Evolutionary conservation across 2,888 invertebrate species (phyloP).

Genomic region (Leucozona laternaria): DNA sequence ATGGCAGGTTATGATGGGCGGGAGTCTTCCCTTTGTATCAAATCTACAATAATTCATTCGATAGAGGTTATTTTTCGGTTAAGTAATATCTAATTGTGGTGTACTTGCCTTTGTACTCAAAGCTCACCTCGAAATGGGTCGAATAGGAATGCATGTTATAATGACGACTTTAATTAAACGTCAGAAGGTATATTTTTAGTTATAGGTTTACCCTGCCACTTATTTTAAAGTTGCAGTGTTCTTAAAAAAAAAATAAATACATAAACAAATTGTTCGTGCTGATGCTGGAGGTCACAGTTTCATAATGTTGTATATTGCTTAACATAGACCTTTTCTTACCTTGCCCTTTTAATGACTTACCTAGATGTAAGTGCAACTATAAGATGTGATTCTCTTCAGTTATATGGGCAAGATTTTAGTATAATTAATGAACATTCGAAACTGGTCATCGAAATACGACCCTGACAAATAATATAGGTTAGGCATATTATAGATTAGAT

Average conservation of each 20-base stretch:
- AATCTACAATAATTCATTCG: background rate
- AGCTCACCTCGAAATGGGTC: constrained; percentile 32
- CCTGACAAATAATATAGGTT: background rate
- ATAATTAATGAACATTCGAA: background rate
- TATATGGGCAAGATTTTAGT: background rate
- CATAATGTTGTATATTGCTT: background rate
- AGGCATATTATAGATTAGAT: background rate
- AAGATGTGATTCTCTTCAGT: background rate
- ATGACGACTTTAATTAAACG: constrained; percentile 24
- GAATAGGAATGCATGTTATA: constrained; percentile 31
- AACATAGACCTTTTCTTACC: background rate
- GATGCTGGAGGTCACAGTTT: constrained; percentile 14
- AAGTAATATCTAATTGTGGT: constrained; percentile 5
- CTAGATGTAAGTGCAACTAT: background rate
- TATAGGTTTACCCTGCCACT: background rate
- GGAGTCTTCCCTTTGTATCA: constrained; percentile 11
- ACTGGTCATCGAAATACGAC: background rate
- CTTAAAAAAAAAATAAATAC: background rate
- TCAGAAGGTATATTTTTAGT: background rate
- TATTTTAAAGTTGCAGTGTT: background rate
- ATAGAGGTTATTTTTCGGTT: constrained; percentile 3
- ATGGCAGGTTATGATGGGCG: constrained; percentile 14
- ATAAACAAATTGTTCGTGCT: background rate
- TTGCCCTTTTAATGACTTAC: background rate
- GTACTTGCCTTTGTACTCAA: background rate